Percentiles rank a stretch among this genome's conserved stretches.
Evolutionary conservation across 1,140 invertebrate genomes (phyloP).

Genomic region (Dufourea novaeangliae): DNA sequence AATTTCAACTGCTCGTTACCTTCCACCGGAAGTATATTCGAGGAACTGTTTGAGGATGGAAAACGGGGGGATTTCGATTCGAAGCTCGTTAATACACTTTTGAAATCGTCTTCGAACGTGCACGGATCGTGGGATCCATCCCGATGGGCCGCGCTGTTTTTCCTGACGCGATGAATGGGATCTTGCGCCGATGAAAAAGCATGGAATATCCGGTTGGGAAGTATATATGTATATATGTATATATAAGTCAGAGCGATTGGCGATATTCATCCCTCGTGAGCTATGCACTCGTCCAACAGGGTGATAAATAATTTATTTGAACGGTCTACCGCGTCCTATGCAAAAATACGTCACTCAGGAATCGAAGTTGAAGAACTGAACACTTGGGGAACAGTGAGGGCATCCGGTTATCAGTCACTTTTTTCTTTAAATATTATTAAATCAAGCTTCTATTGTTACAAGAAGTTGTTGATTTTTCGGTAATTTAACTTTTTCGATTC

Average conservation of each 20-base stretch:
- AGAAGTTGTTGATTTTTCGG: no score
- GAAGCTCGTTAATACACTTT: constrained; percentile 43
- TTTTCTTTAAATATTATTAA: no score
- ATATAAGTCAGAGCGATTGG: neutral
- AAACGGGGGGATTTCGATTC: constrained; percentile 20
- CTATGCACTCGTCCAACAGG: constrained; percentile 1
- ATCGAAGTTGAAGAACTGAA: constrained; percentile 6
- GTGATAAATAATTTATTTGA: constrained; percentile 30
- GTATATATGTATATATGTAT: neutral
- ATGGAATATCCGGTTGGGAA: neutral
- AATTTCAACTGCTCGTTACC: constrained; percentile 27
- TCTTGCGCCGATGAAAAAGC: constrained; percentile 1
- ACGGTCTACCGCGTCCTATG: no score
- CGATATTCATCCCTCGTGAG: neutral
- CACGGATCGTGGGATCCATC: constrained; percentile 16
- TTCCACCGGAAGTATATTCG: constrained; percentile 10
- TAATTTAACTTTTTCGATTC: no score
- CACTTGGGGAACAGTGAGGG: no score
- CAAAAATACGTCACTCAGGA: neutral
- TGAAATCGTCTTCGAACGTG: constrained; percentile 24
- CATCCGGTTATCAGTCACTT: no score
- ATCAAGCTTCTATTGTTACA: no score
- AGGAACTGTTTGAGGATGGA: constrained; percentile 6
- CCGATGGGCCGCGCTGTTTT: neutral
- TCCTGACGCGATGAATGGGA: neutral